A percentile compares a stretch with the other conserved stretches of the same genome.
phyloP scores from a whole-genome alignment of 2,113 vertebrate species.

The Dipodomys ordii region DNA sequence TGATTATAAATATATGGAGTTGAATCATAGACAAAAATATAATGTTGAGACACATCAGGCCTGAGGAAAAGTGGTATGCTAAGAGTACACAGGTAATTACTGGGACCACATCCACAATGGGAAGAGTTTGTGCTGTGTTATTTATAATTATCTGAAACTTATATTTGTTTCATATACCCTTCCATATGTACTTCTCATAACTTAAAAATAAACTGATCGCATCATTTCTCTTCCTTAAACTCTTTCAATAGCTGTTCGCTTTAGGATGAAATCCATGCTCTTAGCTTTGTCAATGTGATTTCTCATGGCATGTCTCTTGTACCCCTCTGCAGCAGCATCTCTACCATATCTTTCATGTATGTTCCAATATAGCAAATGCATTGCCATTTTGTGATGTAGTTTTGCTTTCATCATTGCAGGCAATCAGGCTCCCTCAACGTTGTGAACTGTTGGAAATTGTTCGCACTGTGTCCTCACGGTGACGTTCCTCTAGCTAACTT shows the following conservation, averaged over 20 bases:
- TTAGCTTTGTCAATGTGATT: background rate
- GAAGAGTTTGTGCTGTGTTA: background rate
- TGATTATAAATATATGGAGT: background rate
- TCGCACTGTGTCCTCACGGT: background rate
- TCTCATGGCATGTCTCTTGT: background rate
- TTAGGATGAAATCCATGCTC: background rate
- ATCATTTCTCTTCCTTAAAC: constrained; percentile 17
- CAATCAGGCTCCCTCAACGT: background rate
- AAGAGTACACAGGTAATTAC: background rate
- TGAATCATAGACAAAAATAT: background rate
- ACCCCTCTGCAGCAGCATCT: background rate
- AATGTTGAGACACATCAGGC: background rate
- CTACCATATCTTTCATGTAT: background rate
- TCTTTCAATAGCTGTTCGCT: background rate
- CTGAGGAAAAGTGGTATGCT: background rate
- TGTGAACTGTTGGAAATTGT: background rate
- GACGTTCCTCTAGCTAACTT: background rate
- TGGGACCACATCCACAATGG: background rate
- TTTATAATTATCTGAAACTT: constrained; percentile 1
- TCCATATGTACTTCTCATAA: background rate
- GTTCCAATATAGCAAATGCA: background rate
- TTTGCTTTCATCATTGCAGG: background rate
- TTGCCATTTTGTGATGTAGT: background rate
- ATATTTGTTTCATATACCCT: background rate
- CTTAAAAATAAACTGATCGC: constrained; percentile 10